Evolutionary conservation across 1,140 invertebrate species (phyloP), one percentile per base, ranked within the genome.

Genomic region (Sarcophaga bullata): DNA sequence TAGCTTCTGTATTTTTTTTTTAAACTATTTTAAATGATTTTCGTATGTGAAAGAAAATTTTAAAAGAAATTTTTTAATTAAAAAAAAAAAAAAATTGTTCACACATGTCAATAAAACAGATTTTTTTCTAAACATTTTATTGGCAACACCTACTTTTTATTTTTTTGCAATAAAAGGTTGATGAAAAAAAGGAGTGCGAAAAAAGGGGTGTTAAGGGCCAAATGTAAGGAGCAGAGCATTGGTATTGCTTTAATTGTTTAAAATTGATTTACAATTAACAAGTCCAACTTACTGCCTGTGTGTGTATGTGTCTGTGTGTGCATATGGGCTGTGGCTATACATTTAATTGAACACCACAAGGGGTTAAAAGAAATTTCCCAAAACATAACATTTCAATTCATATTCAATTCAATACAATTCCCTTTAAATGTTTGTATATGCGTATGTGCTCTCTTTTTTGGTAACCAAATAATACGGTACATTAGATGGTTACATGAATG

Each of bases 231-330:
- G 25, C 25, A 62, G n/a, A 68, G 9, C 15, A 68, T 19, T 37
- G 8, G 62, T 68, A 19, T 58, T 68, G 19, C 17, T 19, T 68
- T 68, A 68, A 68, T 68, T 68, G 62, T 68, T 68, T 68, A 68
- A 68, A 68, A 68, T 68, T 68, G 62, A 19, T 68, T 68, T 19
- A 19, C 62, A 68, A 68, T 68, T 68, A 68, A 68, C 62, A 68
- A 19, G n/a, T 37, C 25, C 4, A 37, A 37, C 25, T 37, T 37
- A 37, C 25, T 37, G 4, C 4, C 1, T 37, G 25, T 37, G 25
- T 37, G 25, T 37, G 25, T 37, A 4, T 37, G 25, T 37, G 25
- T 4, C 4, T 37, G 25, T 37, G 25, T 37, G 25, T 37, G 25
- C 4, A 4, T 37, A 37, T 37, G 25, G 54, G 62, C 19, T 19